Conservation (phyloP, 2,797 vertebrate species). For the Atherinosoma microstoma region DNA sequence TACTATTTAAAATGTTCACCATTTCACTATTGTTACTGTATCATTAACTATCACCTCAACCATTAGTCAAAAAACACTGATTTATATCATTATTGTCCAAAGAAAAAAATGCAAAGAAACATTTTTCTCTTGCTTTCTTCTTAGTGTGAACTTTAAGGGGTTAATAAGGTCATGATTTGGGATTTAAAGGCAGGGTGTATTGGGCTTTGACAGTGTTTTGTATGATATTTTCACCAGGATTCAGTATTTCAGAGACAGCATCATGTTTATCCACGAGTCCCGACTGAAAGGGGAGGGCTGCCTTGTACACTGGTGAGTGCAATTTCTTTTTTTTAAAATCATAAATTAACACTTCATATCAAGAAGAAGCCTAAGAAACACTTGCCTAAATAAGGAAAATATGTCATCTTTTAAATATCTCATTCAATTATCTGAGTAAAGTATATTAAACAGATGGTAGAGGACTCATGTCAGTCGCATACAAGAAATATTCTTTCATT, state of each 20-base stretch:
- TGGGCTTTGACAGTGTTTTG: not conserved
- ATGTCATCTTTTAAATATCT: no score
- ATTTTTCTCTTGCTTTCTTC: no score
- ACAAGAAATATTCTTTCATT: no score
- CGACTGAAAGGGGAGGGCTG: slow-evolving; percentile 89
- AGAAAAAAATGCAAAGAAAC: no score
- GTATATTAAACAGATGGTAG: not conserved
- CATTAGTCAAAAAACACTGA: no score
- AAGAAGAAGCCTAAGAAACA: not conserved
- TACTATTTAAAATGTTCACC: no score
- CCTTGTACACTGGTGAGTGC: slow-evolving; percentile 92
- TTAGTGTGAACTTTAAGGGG: no score
- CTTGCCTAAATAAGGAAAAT: not conserved
- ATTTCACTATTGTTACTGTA: no score
- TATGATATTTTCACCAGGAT: slow-evolving; percentile 73
- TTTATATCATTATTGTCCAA: no score
- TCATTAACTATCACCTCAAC: no score
- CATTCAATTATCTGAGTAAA: not conserved
- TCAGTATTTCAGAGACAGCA: slow-evolving; percentile 93
- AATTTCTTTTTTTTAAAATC: not conserved
- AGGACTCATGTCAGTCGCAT: not conserved
- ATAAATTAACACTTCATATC: not conserved
- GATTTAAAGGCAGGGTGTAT: not conserved
- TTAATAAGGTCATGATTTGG: not conserved
- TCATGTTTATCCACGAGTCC: slow-evolving; percentile 92